Base-by-base conservation (phyloP, 2,797 vertebrate genomes). In the Petrocephalus sullivani region DNA sequence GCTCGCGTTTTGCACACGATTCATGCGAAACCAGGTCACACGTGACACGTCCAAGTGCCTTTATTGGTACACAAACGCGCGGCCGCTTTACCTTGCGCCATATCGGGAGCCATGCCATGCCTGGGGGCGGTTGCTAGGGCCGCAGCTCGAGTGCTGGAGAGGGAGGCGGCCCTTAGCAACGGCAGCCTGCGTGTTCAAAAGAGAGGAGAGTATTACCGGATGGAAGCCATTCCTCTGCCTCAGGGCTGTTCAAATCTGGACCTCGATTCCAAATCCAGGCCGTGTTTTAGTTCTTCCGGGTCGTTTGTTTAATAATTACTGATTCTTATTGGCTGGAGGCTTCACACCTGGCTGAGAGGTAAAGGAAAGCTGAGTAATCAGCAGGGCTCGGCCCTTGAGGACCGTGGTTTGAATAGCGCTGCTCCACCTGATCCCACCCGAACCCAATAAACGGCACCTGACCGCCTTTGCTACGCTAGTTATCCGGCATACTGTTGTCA, bases 41-140 rank as follows among this genome's bases (percentile, higher is more conserved):
- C 33, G 67, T 75, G 64, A 54, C 12, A 58, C 33, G 37, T 85
- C 10, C 83, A 57, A 41, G n/a, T 19, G 28, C 28, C 28, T 28
- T 28, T 28, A 28, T 28, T 28, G 19, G 71, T 46, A 41, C 19
- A 41, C 7, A 37, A 37, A 78, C 7, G 21, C 37, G 6, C 33
- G 46, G 4, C 12, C 2, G 33, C 10, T 87, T 94, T 94, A 96
- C 98, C 97, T 92, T 97, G 95, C 3, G 71, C 67, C 94, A 97
- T 96, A 87, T 96, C 95, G 0, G 92, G 95, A 83, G 95, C 94
- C 81, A 4, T 90, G 19, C 92, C 92, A 7, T 91, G 89, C 0
- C 87, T 92, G 7, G 89, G 89, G n/a, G 60, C 81, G 4, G 87
- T 91, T 19, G 91, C 92, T 0, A 90, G 28, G 71, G 90, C 93